These are phyloP conservation scores for Xestia sexstrigata DNA, from an alignment of 2,888 invertebrate species.

Conservation along the genomic window DNA sequence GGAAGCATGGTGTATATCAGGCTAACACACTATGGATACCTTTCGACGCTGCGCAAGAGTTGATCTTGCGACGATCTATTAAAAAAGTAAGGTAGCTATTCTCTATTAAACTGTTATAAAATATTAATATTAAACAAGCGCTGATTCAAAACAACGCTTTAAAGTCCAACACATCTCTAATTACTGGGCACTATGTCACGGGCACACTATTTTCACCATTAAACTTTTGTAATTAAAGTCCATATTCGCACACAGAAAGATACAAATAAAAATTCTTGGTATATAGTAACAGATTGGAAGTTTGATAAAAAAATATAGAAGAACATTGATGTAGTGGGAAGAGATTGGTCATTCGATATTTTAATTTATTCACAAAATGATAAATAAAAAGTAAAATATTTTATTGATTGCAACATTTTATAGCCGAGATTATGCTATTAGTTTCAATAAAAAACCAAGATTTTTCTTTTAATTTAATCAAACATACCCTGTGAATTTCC, in stretches of 20 bases:
- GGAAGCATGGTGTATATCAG: not conserved
- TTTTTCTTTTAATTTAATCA: conserved; percentile 18
- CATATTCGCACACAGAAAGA: conserved; percentile 41
- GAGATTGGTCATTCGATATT: conserved; percentile 53
- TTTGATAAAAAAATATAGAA: conserved; percentile 36
- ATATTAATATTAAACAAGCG: conserved; percentile 43
- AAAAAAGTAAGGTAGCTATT: conserved; percentile 4
- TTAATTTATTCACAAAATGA: conserved; percentile 34
- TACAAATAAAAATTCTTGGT: conserved; percentile 48
- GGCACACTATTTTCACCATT: conserved; percentile 42
- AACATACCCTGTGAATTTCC: conserved; percentile 55
- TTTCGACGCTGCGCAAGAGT: not conserved
- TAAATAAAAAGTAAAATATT: conserved; percentile 12
- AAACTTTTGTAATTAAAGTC: conserved; percentile 39
- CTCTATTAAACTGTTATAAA: conserved; percentile 14
- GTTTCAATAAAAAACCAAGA: conserved; percentile 43
- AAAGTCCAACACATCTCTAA: conserved; percentile 24
- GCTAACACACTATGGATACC: not conserved
- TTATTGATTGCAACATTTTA: conserved; percentile 22
- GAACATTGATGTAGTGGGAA: conserved; percentile 32
- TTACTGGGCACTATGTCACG: conserved; percentile 23
- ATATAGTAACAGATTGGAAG: conserved; percentile 16
- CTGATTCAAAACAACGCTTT: conserved; percentile 39
- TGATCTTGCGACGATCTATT: not conserved
- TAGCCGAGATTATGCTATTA: conserved; percentile 18